Base-by-base conservation (phyloP, 1,140 invertebrate species). In the Macrostomum lignano region DNA sequence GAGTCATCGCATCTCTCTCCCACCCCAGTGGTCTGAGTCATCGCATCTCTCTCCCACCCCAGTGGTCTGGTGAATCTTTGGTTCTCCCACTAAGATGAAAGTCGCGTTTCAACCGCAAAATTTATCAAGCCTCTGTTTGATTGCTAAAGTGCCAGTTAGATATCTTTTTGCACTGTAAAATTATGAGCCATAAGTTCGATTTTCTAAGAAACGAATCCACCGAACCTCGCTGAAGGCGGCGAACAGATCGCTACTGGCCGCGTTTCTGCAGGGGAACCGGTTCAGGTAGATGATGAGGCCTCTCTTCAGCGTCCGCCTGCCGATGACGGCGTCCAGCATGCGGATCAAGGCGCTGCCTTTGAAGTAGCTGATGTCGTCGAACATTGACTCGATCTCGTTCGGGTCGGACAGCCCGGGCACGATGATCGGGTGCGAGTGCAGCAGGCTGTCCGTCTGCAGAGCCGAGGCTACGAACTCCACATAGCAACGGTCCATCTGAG, bases 401-500 rank as follows among this genome's bases (percentile, higher is more conserved):
- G n/a, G 33, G 7, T 13, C 10, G 6, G 13, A 14, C 10, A 32
- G 10, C n/a, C n/a, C n/a, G 37, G 26, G 24, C 36, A 55, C 55
- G 48, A 56, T 52, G 36, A 59, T 57, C n/a, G 56, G 50, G 39
- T 59, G 55, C 38, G 49, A 59, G 39, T 49, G 58, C 36, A 48
- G 45, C 20, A 60, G 40, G 28, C 51, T 52, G 43, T 60, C 57
- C 14, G 57, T 38, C 28, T 53, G 45, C n/a, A 60, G 40, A 25
- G 53, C 55, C 23, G 45, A 37, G 11, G 51, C 45, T 59, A 60
- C 44, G 58, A 50, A 14, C 52, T 59, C 57, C 60, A 65, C 28
- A 77, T 69, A 46, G 72, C 66, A 74, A 77, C n/a, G 13, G 6
- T 19, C 20, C 25, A 11, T 22, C 33, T 35, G 19, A 28, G n/a